These are phyloP conservation scores for Xenentodon cancila DNA, from an alignment of 2,797 vertebrate species.

Conservation along the genomic window DNA sequence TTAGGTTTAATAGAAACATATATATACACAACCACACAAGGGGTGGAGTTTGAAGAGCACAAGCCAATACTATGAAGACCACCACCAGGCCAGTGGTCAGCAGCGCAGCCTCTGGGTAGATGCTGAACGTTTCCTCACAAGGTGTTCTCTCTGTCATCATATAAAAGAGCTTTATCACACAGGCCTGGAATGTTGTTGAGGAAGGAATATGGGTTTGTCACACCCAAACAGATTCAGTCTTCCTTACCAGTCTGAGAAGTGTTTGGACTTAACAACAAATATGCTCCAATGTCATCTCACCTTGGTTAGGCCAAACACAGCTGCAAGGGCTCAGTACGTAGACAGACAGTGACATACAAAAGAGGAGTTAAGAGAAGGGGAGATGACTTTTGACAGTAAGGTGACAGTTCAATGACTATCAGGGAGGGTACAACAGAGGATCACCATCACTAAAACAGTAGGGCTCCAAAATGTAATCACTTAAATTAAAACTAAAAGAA, in stretches of 20 bases:
- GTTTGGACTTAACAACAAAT: slow-evolving; percentile 65
- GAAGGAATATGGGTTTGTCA: slow-evolving; percentile 63
- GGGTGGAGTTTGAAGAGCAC: slow-evolving; percentile 39
- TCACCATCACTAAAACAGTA: slow-evolving; percentile 18
- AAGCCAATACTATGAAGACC: slow-evolving; percentile 24
- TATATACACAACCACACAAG: slow-evolving; percentile 25
- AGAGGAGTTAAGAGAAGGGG: slow-evolving; percentile 11
- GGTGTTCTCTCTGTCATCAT: slow-evolving; percentile 46
- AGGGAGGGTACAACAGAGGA: slow-evolving; percentile 28
- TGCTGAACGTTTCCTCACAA: slow-evolving; percentile 44
- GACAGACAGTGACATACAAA: slow-evolving; percentile 30
- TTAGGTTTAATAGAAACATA: slow-evolving; percentile 32
- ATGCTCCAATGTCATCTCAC: slow-evolving; percentile 45
- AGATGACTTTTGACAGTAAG: slow-evolving; percentile 54
- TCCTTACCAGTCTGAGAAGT: slow-evolving; percentile 63
- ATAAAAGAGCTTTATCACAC: slow-evolving; percentile 58
- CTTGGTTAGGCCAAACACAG: slow-evolving; percentile 70
- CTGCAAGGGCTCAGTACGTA: slow-evolving; percentile 45
- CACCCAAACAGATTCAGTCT: slow-evolving; percentile 62
- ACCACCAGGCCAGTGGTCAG: slow-evolving; percentile 5
- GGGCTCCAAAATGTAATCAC: not conserved
- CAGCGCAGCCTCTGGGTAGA: slow-evolving; percentile 28
- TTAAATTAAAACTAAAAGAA: slow-evolving; percentile 23
- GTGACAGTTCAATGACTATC: slow-evolving; percentile 50
- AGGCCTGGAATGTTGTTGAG: slow-evolving; percentile 67